Conservation (phyloP, 2,888 invertebrate genomes). For the Drosophila incognita region DNA sequence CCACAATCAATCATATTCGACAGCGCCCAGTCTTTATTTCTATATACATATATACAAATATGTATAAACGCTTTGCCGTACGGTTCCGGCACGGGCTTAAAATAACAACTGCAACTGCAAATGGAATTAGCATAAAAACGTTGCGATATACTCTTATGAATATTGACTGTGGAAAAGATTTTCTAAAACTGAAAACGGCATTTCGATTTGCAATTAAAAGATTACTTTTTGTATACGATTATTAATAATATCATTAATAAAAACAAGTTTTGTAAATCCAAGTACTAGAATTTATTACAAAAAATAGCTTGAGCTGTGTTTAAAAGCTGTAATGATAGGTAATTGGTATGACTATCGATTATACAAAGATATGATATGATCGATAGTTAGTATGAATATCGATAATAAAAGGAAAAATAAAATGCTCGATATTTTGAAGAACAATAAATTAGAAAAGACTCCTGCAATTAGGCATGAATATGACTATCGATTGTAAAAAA, state of each 20-base stretch:
- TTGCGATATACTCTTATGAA: background rate
- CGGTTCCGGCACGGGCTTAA: conserved; percentile 35
- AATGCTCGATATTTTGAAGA: background rate
- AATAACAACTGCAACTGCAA: conserved; percentile 24
- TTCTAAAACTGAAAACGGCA: background rate
- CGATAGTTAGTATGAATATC: background rate
- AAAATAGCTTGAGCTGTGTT: background rate
- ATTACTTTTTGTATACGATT: background rate
- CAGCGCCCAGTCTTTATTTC: background rate
- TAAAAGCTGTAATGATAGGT: background rate
- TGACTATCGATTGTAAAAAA: background rate
- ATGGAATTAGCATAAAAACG: conserved; percentile 29
- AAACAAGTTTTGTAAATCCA: background rate
- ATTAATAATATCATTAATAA: background rate
- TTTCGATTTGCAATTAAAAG: background rate
- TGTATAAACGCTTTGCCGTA: conserved; percentile 12
- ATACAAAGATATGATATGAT: background rate
- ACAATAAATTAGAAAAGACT: background rate
- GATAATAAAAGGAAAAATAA: accelerated
- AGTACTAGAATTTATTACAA: background rate
- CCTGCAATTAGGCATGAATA: background rate
- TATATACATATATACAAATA: background rate
- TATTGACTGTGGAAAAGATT: background rate
- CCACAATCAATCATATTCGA: conserved; percentile 40
- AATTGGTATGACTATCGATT: background rate